A percentile compares a stretch with the other conserved stretches of the same genome.
phyloP scores from a whole-genome alignment of 2,797 vertebrate species.

The Mormyrops attenuatus region DNA sequence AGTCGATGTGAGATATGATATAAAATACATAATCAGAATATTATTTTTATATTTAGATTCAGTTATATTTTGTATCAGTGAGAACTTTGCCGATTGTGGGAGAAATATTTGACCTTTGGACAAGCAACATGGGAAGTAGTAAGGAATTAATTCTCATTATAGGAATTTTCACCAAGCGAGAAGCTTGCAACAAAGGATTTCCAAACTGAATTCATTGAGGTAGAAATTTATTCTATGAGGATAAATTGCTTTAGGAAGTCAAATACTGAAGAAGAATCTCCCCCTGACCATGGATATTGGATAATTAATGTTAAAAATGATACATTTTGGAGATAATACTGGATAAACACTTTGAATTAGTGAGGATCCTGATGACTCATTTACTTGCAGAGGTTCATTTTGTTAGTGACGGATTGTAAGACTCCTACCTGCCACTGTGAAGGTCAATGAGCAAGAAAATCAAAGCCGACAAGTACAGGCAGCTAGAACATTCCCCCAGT shows the following conservation, averaged over 20 bases:
- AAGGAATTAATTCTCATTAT: not conserved
- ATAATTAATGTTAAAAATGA: not conserved
- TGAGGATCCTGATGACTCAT: not conserved
- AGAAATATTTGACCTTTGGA: not conserved
- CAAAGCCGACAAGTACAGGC: not conserved
- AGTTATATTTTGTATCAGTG: not conserved
- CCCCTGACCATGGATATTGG: not conserved
- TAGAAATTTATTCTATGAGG: not conserved
- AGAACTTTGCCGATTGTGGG: not conserved
- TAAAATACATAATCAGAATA: not conserved
- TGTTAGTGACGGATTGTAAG: not conserved
- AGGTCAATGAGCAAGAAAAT: not conserved
- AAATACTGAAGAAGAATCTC: not conserved
- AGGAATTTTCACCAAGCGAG: not conserved
- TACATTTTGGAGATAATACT: not conserved
- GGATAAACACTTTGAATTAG: not conserved
- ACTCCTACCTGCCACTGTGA: not conserved
- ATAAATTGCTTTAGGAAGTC: constrained; percentile 3
- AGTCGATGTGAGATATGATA: not conserved
- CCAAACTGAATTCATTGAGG: not conserved
- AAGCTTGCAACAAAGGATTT: not conserved
- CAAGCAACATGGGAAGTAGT: not conserved
- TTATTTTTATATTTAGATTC: not conserved
- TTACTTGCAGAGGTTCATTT: not conserved
- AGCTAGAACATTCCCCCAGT: not conserved